Percentiles rank a stretch among this genome's conserved stretches.
Evolutionary conservation across 1,140 invertebrate species (phyloP).

Genomic region (Rhynchophorus ferrugineus): DNA sequence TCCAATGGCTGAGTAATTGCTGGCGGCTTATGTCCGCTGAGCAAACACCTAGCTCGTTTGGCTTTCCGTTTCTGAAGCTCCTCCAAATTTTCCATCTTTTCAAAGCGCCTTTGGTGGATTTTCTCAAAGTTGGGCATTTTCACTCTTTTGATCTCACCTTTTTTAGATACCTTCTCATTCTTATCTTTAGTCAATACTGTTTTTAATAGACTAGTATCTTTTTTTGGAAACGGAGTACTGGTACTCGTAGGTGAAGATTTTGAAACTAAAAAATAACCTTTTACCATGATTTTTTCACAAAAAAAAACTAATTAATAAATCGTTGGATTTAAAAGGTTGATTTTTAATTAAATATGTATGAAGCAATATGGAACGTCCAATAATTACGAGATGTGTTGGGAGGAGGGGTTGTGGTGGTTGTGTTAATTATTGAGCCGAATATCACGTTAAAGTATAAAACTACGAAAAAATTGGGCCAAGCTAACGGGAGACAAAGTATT

Average conservation of each 20-base stretch:
- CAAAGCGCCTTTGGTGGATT: conserved; percentile 54
- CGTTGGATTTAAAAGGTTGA: no score
- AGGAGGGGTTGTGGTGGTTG: no score
- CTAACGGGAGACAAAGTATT: no score
- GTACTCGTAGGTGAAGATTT: neutral
- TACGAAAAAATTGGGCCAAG: no score
- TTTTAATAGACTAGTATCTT: neutral
- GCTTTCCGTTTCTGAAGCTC: conserved; percentile 49
- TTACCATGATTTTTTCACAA: no score
- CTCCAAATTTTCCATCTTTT: conserved; percentile 55
- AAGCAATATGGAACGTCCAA: no score
- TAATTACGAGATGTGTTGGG: no score
- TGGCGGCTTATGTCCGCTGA: conserved; percentile 24
- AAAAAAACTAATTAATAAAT: no score
- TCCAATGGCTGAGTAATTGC: neutral
- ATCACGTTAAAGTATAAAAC: no score
- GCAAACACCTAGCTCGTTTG: conserved; percentile 40
- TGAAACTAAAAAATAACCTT: no score
- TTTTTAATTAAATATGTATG: no score
- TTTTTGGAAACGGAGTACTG: neutral
- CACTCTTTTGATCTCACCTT: neutral
- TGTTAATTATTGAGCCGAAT: no score
- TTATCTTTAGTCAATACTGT: neutral
- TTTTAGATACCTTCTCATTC: neutral
- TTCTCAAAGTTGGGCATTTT: conserved; percentile 57